Conservation (phyloP, 2,888 invertebrate species). For the Drosophila greeni region DNA sequence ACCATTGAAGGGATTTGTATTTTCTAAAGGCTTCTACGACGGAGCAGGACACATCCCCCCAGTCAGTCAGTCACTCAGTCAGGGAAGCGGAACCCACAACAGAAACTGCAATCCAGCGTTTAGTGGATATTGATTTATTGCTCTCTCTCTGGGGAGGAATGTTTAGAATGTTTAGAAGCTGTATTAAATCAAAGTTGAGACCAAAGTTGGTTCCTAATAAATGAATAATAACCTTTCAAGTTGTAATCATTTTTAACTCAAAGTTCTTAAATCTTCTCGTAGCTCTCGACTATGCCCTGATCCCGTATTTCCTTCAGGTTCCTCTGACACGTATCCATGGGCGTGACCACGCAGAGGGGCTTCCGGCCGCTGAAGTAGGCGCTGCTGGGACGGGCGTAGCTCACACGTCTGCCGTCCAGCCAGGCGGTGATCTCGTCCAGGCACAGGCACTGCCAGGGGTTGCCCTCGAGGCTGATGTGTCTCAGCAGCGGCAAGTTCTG, state of each 20-base stretch:
- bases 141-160: conserved; percentile 16
- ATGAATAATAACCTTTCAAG: background rate
- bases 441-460: conserved; percentile 78
- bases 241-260: background rate
- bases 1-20: too few species aligned
- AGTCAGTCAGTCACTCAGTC: conserved; percentile 20
- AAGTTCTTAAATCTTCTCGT: conserved; percentile 48
- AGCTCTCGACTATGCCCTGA: conserved; percentile 68
- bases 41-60: conserved; percentile 24
- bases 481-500: conserved; percentile 57
- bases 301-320: conserved; percentile 59
- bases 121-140: conserved; percentile 66
- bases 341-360: conserved; percentile 75
- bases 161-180: background rate
- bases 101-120: conserved; percentile 45
- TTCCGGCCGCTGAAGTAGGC: conserved; percentile 70
- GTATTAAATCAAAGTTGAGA: background rate
- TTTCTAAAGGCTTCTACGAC: too few species aligned
- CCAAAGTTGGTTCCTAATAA: background rate
- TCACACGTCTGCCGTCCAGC: conserved; percentile 57
- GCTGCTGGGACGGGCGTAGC: conserved; percentile 60
- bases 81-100: conserved; percentile 32
- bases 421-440: conserved; percentile 69
- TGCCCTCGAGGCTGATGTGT: conserved; percentile 73
- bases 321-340: conserved; percentile 66